A percentile compares a stretch with the other conserved stretches of the same genome.
These are phyloP conservation scores for Bolinopsis microptera DNA, from an alignment of 37 sponge, comb jelly and placozoan genomes.

Conservation along the genomic window DNA sequence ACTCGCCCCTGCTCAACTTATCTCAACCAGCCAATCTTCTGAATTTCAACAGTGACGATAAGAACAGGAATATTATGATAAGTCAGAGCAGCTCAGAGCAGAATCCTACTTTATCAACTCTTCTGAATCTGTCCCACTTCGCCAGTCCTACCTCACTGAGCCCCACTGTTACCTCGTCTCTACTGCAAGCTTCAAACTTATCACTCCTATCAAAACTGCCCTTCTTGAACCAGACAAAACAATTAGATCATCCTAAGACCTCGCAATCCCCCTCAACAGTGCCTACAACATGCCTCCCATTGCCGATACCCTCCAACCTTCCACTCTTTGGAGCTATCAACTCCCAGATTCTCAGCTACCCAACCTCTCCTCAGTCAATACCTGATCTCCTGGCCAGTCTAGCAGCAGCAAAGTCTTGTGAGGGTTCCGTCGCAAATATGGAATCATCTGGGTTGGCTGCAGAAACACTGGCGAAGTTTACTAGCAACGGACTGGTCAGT, in stretches of 20 bases:
- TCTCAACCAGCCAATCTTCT: not conserved
- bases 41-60: not conserved
- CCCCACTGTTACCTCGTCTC: not conserved
- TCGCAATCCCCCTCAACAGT: not conserved
- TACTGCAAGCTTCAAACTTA: not conserved
- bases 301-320: not conserved
- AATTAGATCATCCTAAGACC: not conserved
- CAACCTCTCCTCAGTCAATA: not conserved
- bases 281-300: not conserved
- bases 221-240: not conserved
- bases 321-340: not conserved
- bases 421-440: not conserved
- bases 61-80: not conserved
- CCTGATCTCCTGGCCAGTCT: not conserved
- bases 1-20: not conserved
- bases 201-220: not conserved
- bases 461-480: not conserved
- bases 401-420: not conserved
- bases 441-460: not conserved
- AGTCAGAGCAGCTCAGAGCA: not conserved
- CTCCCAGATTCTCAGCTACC: not conserved
- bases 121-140: not conserved
- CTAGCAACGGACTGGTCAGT: not conserved
- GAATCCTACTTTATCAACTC: not conserved
- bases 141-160: not conserved